Evolutionary conservation across 2,797 vertebrate species (phyloP).

Genomic region (Micrastur ruficollis): DNA sequence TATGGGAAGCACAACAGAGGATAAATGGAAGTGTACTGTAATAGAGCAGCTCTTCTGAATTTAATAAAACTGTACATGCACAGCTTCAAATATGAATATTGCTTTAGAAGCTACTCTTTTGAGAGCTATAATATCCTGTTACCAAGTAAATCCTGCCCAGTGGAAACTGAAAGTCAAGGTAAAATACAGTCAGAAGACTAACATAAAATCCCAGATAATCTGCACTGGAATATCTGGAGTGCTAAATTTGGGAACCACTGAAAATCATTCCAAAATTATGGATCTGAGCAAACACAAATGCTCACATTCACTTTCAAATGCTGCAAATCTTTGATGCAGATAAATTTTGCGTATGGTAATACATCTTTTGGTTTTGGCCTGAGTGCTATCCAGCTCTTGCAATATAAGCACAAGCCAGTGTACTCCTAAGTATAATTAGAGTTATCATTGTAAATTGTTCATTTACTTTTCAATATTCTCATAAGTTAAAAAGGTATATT

Average conservation of each 20-base stretch:
- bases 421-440: constrained; percentile 47
- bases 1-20: neutral
- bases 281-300: neutral
- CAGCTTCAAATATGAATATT: neutral
- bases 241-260: neutral
- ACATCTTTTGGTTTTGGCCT: neutral
- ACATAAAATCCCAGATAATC: neutral
- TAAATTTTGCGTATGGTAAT: neutral
- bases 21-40: neutral
- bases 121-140: neutral
- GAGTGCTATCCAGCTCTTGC: neutral
- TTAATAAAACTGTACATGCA: neutral
- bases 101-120: neutral
- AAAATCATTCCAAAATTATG: neutral
- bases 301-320: neutral
- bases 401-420: constrained; percentile 20
- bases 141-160: neutral
- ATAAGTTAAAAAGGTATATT: neutral
- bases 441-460: neutral
- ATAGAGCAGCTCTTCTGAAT: neutral
- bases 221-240: neutral
- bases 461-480: constrained; percentile 20
- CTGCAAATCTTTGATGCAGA: neutral
- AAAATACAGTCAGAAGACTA: neutral
- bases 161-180: neutral